These are phyloP conservation scores for Xenopus borealis DNA, from an alignment of 2,113 vertebrate species.

Conservation along the genomic window DNA sequence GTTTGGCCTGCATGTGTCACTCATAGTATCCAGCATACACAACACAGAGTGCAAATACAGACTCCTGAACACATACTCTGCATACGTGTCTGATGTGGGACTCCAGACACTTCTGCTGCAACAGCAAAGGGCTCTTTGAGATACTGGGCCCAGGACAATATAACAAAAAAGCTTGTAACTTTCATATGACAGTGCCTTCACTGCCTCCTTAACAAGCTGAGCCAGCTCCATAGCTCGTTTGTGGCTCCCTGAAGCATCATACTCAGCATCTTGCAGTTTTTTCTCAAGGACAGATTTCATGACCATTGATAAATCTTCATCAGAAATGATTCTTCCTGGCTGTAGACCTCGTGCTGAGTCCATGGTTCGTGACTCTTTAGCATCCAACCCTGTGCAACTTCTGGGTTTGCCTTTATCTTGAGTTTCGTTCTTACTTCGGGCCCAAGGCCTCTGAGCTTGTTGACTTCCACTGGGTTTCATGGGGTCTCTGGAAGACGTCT, in stretches of 20 bases:
- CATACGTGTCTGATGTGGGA: slow-evolving; percentile 48
- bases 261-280: slow-evolving; percentile 33
- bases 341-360: slow-evolving; percentile 27
- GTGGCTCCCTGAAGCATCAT: slow-evolving; percentile 36
- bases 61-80: slow-evolving; percentile 51
- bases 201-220: slow-evolving; percentile 46
- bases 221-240: slow-evolving; percentile 41
- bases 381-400: background rate
- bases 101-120: slow-evolving; percentile 53
- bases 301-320: slow-evolving; percentile 26
- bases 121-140: slow-evolving; percentile 40
- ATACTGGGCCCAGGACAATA: slow-evolving; percentile 47
- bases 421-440: background rate
- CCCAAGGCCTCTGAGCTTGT: background rate
- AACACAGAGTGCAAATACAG: slow-evolving; percentile 52
- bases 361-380: background rate
- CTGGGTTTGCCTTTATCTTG: slow-evolving; percentile 13
- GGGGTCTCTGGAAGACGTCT: background rate
- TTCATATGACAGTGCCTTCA: slow-evolving; percentile 43
- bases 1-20: slow-evolving; percentile 7
- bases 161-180: slow-evolving; percentile 54
- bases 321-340: slow-evolving; percentile 43
- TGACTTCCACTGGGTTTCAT: background rate
- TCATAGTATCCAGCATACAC: slow-evolving; percentile 55
- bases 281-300: slow-evolving; percentile 46